These are phyloP conservation scores for Zapornia atra DNA, from an alignment of 2,113 vertebrate genomes.

Conservation along the genomic window DNA sequence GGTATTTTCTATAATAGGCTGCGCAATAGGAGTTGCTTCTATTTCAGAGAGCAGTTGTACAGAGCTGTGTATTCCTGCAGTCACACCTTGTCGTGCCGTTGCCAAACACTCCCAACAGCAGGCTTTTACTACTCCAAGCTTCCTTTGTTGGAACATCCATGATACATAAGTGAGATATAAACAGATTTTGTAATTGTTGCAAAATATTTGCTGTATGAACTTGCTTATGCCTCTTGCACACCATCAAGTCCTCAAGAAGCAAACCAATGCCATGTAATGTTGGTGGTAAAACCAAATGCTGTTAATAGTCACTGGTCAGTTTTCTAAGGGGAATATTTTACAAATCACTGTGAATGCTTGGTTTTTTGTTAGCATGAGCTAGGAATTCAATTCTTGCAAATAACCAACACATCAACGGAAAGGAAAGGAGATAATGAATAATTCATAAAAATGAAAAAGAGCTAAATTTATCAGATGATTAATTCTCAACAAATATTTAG, in stretches of 20 bases:
- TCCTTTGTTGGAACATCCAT: background rate
- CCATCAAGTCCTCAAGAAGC: background rate
- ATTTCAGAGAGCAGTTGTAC: background rate
- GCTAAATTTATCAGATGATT: conserved; percentile 72
- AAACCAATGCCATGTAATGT: background rate
- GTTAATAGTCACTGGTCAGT: background rate
- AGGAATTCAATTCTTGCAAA: conserved; percentile 50
- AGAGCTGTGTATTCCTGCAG: background rate
- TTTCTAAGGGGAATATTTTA: background rate
- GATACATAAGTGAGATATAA: background rate
- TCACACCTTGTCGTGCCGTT: background rate
- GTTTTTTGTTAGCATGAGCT: background rate
- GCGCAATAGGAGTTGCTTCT: background rate
- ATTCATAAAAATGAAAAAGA: conserved; percentile 71
- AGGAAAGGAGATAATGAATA: conserved; percentile 61
- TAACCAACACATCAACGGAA: conserved; percentile 52
- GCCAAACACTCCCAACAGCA: background rate
- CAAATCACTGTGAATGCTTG: background rate
- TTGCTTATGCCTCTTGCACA: background rate
- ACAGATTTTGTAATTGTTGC: background rate
- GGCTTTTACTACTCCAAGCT: background rate
- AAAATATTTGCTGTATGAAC: background rate
- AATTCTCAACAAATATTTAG: conserved; percentile 70
- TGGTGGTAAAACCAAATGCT: background rate
- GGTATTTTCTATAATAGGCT: background rate